Percentiles rank a stretch among this genome's conserved stretches.
Conservation (phyloP, 2,797 vertebrate species). For the Pempheris klunzingeri region DNA sequence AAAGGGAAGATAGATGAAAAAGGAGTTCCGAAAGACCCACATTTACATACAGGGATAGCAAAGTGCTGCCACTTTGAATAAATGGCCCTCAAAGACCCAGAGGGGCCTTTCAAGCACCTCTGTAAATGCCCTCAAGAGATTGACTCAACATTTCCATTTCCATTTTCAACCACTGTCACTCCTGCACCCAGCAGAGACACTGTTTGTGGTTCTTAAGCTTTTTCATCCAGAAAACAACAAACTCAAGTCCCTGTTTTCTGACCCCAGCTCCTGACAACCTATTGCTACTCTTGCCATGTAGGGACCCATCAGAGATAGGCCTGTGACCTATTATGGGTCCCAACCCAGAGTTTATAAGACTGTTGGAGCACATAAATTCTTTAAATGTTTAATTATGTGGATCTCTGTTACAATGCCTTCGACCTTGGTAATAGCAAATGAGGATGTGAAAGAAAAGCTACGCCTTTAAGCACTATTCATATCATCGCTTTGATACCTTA, state of each 20-base stretch:
- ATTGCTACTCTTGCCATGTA: conserved; percentile 66
- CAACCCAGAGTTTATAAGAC: conserved; percentile 69
- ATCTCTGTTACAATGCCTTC: conserved; percentile 69
- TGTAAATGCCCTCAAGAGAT: conserved; percentile 82
- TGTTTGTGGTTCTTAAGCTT: conserved; percentile 64
- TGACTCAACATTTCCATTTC: conserved; percentile 79
- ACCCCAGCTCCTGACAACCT: conserved; percentile 57
- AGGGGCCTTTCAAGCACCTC: conserved; percentile 82
- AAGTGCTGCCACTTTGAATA: conserved; percentile 84
- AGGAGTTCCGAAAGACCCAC: conserved; percentile 36
- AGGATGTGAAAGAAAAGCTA: conserved; percentile 62
- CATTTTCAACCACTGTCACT: conserved; percentile 84
- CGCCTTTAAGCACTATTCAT: conserved; percentile 65
- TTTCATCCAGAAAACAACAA: conserved; percentile 55
- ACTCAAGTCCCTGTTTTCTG: conserved; percentile 33
- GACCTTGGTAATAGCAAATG: conserved; percentile 58
- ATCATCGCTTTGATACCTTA: conserved; percentile 65
- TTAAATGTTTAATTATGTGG: conserved; percentile 62
- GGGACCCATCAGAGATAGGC: conserved; percentile 59
- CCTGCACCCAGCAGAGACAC: conserved; percentile 78
- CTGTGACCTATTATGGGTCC: conserved; percentile 50
- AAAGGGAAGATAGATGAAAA: conserved; percentile 52
- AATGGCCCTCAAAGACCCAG: conserved; percentile 83
- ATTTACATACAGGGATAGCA: conserved; percentile 73
- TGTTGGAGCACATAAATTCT: conserved; percentile 70